A percentile compares a stretch with the other conserved stretches of the same genome.
These are phyloP conservation scores for Picathartes gymnocephalus DNA, from an alignment of 2,113 vertebrate species.

Conservation along the genomic window DNA sequence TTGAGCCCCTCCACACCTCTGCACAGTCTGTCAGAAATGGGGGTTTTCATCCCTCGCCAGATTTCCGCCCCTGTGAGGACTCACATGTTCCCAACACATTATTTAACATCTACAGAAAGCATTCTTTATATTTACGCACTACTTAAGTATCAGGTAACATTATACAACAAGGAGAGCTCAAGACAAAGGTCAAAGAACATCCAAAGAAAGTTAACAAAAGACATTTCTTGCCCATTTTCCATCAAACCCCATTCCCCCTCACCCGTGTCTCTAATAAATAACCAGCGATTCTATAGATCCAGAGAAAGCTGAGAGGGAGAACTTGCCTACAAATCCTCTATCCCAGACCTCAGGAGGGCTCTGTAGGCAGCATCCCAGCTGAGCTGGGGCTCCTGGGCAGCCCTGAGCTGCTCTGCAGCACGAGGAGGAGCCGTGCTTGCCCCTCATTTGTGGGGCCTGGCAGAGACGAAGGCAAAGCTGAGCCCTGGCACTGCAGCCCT, in stretches of 20 bases:
- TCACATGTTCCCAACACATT: not conserved
- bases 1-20: not conserved
- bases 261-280: not conserved
- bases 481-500: not conserved
- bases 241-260: not conserved
- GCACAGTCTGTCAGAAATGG: not conserved
- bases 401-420: not conserved
- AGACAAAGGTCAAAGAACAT: not conserved
- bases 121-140: not conserved
- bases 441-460: not conserved
- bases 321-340: not conserved
- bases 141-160: not conserved
- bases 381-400: not conserved
- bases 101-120: not conserved
- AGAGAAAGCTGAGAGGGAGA: not conserved
- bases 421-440: not conserved
- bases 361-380: not conserved
- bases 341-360: not conserved
- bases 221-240: not conserved
- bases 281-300: not conserved
- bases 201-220: not conserved
- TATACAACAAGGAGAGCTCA: not conserved
- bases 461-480: not conserved
- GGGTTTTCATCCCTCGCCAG: not conserved
- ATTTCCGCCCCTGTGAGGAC: not conserved